Evolutionary conservation across 92 coral and sea anemone genomes (phyloP), one percentile per base, ranked within the genome.

Genomic region (Paramuricea clavata): DNA sequence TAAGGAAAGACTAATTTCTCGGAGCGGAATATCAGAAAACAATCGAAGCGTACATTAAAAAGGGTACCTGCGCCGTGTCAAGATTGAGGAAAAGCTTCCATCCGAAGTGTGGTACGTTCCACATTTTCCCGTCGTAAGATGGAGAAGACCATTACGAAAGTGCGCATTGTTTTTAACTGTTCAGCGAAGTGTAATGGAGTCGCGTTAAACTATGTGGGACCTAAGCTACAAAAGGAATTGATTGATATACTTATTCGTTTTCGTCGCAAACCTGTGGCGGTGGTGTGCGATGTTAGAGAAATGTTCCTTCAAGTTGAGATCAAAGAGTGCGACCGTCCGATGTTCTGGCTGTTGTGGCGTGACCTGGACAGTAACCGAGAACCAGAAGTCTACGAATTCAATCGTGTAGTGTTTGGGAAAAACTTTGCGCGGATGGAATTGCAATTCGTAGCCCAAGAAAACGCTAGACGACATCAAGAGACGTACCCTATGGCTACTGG

Each of bases 161-260:
- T 78, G 27, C 28, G 69, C 6, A 78, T 78, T 25, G 69, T 78
- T 1, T n/a, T 90, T 79, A 93, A 91, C 28, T 83, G 83, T 59
- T 78, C 94, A 28, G 90, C 88, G 23, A 88, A 79, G 71, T 74
- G 65, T 61, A 60, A 88, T 0, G 92, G 90, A 21, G 50, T 88
- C 25, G 81, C 92, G 26, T 68, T 85, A 32, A 92, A 89, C n/a
- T n/a, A n/a, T 72, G 81, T 76, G 2, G 94, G 92, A 33, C 92
- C 92, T 10, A 87, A 90, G 47, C 69, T 90, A 6, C 91, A 87
- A 49, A 60, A 72, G 50, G 89, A 91, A 4, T 12, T 87, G 67
- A 75, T 91, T 78, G 89, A 91, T 54, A 91, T 91, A 31, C 86
- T 91, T 15, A 30, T 82, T 26, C 77, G 93, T 5, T 91, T 91